Evolutionary conservation across 1,140 invertebrate genomes (phyloP), one percentile per base, ranked within the genome.

Genomic region (Temnothorax curvispinosus): DNA sequence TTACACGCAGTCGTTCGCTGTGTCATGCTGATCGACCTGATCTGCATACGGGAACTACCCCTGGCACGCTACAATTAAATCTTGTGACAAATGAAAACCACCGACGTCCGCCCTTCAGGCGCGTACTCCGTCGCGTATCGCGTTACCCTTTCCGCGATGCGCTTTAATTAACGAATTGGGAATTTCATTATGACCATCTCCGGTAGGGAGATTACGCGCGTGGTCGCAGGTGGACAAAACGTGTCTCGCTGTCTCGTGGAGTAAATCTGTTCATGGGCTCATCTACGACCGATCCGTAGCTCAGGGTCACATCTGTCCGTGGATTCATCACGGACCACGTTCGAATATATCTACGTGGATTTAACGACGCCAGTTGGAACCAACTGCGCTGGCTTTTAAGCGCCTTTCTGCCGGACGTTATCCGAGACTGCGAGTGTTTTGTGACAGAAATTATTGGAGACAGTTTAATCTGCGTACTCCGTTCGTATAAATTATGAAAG

Each of bases 121-220:
- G 71, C 67, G 62, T 13, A 56, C 81, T 87, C 64, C 50, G 75
- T 21, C 85, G 76, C 80, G 77, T 15, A 67, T 88, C 81, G 62
- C 76, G 32, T 90, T 90, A 88, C 64, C 85, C 72, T 86, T 90
- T 89, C 78, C 74, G 85, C 81, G 75, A 80, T 77, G 18, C 41
- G 75, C 58, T 90, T 90, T 90, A 90, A 90, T 90, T 90, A 90
- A 90, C 87, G 82, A 80, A 58, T 78, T 76, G 65, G 86, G 76
- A 90, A 90, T 90, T 90, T 88, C 81, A 90, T 90, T 90, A 90
- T 52, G 71, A 75, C 47, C 9, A 38, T 90, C 80, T 71, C 62
- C 38, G 56, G 58, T 38, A 58, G 41, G 41, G 60, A 60, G 58
- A 82, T 75, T 76, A 75, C 86, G 71, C 78, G 65, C 52, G 52